Conservation (phyloP, 2,888 invertebrate genomes). For the Oligia strigilis region DNA sequence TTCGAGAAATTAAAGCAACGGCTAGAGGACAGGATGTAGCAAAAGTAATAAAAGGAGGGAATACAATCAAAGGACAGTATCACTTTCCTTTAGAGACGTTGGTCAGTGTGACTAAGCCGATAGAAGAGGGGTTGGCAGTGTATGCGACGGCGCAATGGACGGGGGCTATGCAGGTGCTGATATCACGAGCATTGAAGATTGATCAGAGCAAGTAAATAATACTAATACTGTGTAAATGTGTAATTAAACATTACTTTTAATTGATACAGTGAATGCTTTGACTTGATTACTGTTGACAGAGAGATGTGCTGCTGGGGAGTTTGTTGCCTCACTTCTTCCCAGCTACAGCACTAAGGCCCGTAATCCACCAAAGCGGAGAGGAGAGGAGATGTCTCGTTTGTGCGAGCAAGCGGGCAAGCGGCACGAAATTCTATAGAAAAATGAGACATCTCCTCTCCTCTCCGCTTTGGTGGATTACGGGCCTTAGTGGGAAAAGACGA, state of each 20-base stretch:
- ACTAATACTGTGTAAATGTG: neutral
- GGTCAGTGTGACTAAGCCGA: slow-evolving; percentile 90
- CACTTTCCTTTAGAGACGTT: slow-evolving; percentile 93
- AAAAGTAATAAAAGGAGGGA: slow-evolving; percentile 75
- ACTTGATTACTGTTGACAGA: neutral
- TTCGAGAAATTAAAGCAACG: slow-evolving; percentile 62
- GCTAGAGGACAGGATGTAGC: slow-evolving; percentile 67
- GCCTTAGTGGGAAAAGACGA: neutral
- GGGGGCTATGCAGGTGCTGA: slow-evolving; percentile 86
- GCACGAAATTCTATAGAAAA: no score
- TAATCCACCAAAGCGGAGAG: no score
- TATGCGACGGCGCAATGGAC: slow-evolving; percentile 90
- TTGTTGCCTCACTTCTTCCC: neutral
- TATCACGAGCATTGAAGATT: slow-evolving; percentile 88
- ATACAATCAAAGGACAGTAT: slow-evolving; percentile 89
- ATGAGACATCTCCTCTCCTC: no score
- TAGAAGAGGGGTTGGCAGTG: slow-evolving; percentile 92
- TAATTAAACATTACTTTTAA: neutral
- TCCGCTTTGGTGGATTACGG: no score
- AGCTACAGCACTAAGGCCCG: neutral
- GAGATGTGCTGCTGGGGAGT: neutral
- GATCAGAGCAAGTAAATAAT: slow-evolving; percentile 88
- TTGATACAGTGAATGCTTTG: neutral
- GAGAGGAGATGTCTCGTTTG: no score
- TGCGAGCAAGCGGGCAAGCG: no score